Base-by-base conservation (phyloP, 2,797 vertebrate genomes). In the Manis pentadactyla region DNA sequence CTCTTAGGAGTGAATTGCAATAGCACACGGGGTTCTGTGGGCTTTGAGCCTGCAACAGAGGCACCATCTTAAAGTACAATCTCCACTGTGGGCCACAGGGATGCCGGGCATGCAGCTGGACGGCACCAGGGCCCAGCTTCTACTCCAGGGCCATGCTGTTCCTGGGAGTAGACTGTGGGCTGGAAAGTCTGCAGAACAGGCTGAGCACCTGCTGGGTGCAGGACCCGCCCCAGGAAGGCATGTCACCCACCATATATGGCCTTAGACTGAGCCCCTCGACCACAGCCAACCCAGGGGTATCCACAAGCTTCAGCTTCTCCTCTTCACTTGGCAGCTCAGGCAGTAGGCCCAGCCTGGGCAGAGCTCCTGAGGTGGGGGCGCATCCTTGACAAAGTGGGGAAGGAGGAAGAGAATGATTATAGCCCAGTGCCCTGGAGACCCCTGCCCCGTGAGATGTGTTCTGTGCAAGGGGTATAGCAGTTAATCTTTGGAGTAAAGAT, bases 21-120 rank as follows among this genome's bases (percentile, higher is more conserved):
- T 18, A 0, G 1, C 31, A 4, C 0, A 0, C 2, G 1, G 5
- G 51, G 51, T 8, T 42, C 49, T 37, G 31, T 39, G 14, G 18
- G 39, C 10, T 11, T 21, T 21, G 53, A 42, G 34, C 19, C 53
- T 37, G 63, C 7, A 17, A 42, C 7, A 29, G 88, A 55, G 34
- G 31, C 12, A 25, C 2, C 1, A 0, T 37, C 73, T 78, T 18
- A 53, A 71, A 90, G 79, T 4, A 31, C 18, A 7, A 1, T 2
- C 17, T 46, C 29, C 1, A 2, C 21, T 25, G 2, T 8, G 53
- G 39, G 21, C 12, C 19, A 64, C 11, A 2, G 68, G 0, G 39
- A 29, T n/a, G 5, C 3, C 0, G 17, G 39, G 27, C 9, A 0
- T 8, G 53, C 51, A n/a, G 51, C 27, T 1, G 0, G n/a, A 11